Evolutionary conservation across 2,113 vertebrate species (phyloP), one percentile per base, ranked within the genome.

Genomic region (Apodemus sylvaticus): DNA sequence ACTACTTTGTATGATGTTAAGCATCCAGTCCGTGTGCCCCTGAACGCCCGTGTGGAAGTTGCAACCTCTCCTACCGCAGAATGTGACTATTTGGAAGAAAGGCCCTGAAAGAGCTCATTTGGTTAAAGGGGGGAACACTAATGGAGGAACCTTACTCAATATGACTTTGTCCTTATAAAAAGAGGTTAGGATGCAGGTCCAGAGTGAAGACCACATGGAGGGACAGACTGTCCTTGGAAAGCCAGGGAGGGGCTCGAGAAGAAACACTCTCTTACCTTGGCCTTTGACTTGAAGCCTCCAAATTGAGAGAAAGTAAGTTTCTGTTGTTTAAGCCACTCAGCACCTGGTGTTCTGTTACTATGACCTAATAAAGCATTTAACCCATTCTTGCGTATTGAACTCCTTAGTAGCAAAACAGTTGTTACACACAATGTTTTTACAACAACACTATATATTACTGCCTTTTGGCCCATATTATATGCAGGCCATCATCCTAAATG

Each of bases 291-390:
- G 26, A 64, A 58, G 42, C 16, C 31, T 82, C 81, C 60, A 82
- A 62, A 81, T 26, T 60, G 7, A 89, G 55, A 85, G 76, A 95
- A 95, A 89, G 91, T n/a, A 86, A 51, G 58, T 58, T 48, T 36
- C 34, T 86, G 20, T n/a, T 85, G 3, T 89, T 81, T 91, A 42
- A 86, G 19, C n/a, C 31, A 58, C 1, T 26, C 11, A 76, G 24
- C 58, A 9, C 62, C 1, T 51, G 76, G 14, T 70, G 0, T 39
- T 89, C 87, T 82, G 14, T 24, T 58, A 70, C 4, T 2, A 36
- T 3, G 62, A 24, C 17, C 16, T 70, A n/a, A 51, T 22, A 68
- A 79, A 71, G 0, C 62, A 74, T n/a, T 24, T 13, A 31, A 62
- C 53, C 74, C 81, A 42, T 85, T 88, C 81, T 17, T 88, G 45